Percentiles rank a stretch among this genome's conserved stretches.
Conservation (phyloP, 1,140 invertebrate species). For the Macrostomum lignano region DNA sequence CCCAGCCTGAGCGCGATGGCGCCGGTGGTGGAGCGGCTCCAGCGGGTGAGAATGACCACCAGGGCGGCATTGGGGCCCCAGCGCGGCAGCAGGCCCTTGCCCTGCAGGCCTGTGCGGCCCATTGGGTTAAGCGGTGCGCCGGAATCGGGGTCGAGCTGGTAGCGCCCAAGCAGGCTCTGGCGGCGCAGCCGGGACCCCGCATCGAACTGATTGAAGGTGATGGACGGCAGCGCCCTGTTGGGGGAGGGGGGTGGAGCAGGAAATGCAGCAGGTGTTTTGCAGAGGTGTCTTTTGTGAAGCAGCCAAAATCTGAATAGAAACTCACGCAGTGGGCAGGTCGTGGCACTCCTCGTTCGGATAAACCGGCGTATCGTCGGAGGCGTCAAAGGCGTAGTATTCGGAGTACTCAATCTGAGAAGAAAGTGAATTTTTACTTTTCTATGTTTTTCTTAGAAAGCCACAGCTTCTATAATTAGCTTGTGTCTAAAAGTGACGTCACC, state of each 20-base stretch:
- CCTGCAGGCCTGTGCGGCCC: constrained; percentile 28
- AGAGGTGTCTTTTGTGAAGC: too few species aligned
- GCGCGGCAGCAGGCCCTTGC: constrained; percentile 22
- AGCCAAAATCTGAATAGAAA: neutral
- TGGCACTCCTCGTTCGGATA: constrained; percentile 1
- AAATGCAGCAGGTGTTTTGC: neutral
- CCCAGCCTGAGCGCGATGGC: neutral
- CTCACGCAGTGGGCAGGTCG: neutral
- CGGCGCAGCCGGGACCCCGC: neutral
- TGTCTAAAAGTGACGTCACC: constrained; percentile 3
- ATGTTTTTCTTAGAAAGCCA: neutral
- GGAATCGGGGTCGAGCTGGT: constrained; percentile 1
- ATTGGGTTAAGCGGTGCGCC: constrained; percentile 18
- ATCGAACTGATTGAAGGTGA: constrained; percentile 5
- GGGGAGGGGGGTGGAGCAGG: neutral
- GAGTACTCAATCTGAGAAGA: neutral
- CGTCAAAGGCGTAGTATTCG: constrained; percentile 2
- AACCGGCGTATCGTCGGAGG: neutral
- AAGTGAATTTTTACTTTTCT: neutral
- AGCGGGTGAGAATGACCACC: constrained; percentile 23
- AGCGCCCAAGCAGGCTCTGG: constrained; percentile 2
- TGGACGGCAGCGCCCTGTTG: neutral
- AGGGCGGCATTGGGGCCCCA: constrained; percentile 31
- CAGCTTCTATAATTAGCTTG: neutral
- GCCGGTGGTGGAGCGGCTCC: constrained; percentile 10